phyloP scores from a whole-genome alignment of 2,888 invertebrate genomes.

The Agrypnus murinus region DNA sequence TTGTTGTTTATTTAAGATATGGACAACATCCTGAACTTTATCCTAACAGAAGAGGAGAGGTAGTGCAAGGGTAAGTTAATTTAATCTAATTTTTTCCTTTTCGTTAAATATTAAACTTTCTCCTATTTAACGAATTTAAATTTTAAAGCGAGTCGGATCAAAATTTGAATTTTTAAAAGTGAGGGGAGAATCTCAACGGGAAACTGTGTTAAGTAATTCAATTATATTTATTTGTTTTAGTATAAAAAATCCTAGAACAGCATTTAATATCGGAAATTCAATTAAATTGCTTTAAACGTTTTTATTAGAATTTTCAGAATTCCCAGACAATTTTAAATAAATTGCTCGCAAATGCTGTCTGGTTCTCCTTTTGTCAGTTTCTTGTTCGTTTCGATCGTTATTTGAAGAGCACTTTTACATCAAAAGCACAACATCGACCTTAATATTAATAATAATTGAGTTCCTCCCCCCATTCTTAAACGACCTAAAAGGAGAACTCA shows the following conservation, averaged over 20 bases:
- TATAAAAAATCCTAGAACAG: no score
- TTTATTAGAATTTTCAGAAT: constrained; percentile 27
- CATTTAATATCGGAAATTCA: neutral
- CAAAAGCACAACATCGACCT: constrained; percentile 26
- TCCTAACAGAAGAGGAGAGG: constrained; percentile 91
- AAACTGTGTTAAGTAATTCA: no score
- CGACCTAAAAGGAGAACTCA: constrained; percentile 6
- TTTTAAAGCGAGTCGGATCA: no score
- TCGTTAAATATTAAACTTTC: neutral
- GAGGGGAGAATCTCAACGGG: no score
- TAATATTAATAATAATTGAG: constrained; percentile 34
- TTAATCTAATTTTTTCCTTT: neutral
- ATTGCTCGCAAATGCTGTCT: constrained; percentile 3
- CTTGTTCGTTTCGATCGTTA: constrained; percentile 17
- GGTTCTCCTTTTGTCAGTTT: constrained; percentile 18
- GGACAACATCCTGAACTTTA: constrained; percentile 96
- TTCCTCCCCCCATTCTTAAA: constrained; percentile 5
- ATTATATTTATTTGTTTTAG: no score
- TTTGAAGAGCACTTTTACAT: constrained; percentile 13
- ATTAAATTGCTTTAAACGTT: constrained; percentile 1
- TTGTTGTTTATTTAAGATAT: constrained; percentile 91
- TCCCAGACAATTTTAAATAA: constrained; percentile 12
- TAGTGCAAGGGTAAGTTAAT: constrained; percentile 84
- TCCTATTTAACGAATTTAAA: neutral
- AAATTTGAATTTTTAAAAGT: no score